Evolutionary conservation across 2,113 vertebrate species (phyloP).

Genomic region (Leucoraja erinaceus): DNA sequence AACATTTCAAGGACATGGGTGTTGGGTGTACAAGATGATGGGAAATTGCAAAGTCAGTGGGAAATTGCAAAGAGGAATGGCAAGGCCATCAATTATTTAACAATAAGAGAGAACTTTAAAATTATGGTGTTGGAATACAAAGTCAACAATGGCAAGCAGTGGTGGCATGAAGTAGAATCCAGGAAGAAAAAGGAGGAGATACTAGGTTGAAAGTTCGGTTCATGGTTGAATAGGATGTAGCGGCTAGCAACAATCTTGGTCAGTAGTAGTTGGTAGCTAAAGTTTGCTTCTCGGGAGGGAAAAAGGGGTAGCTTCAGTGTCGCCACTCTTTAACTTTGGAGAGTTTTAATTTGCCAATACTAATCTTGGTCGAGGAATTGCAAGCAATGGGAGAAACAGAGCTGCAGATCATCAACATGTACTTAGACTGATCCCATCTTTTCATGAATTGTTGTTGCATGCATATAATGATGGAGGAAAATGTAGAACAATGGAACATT

Average conservation of each 20-base stretch:
- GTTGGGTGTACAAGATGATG: too few relatives aligned
- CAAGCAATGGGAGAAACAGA: background rate
- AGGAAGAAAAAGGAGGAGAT: too few relatives aligned
- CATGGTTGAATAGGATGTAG: too few relatives aligned
- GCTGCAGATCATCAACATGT: background rate
- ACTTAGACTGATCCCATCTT: background rate
- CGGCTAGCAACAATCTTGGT: too few relatives aligned
- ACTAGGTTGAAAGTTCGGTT: too few relatives aligned
- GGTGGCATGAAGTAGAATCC: background rate
- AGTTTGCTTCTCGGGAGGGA: background rate
- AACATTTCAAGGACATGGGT: too few relatives aligned
- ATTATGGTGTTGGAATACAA: background rate
- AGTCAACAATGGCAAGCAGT: background rate
- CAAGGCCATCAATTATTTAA: background rate
- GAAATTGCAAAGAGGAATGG: background rate
- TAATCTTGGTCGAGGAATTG: background rate
- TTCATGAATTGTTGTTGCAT: background rate
- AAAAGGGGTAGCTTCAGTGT: background rate
- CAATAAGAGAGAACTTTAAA: background rate
- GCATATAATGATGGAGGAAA: background rate
- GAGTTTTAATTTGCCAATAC: background rate
- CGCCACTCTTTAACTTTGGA: too few relatives aligned
- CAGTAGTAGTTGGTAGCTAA: background rate
- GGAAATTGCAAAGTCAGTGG: background rate
- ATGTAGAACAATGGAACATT: background rate